Conservation (phyloP, 2,113 vertebrate species). For the Colossoma macropomum region DNA sequence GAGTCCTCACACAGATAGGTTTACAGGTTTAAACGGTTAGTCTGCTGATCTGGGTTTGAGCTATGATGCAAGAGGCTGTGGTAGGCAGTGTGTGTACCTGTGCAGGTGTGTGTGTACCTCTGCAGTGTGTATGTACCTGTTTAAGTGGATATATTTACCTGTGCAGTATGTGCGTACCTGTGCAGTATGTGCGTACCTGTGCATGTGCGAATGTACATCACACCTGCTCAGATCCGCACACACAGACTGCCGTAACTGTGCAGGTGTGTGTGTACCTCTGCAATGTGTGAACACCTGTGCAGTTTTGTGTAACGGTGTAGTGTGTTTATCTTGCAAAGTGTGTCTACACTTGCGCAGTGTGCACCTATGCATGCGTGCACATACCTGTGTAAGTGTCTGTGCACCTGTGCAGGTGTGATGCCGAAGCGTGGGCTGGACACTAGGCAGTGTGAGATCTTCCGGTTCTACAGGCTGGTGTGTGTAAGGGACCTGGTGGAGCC, state of each 20-base stretch:
- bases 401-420: conserved; percentile 82
- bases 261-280: neutral
- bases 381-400: conserved; percentile 60
- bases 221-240: too few relatives aligned
- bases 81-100: conserved; percentile 2
- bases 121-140: too few relatives aligned
- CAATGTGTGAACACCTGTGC: conserved; percentile 30
- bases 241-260: too few relatives aligned
- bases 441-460: conserved; percentile 88
- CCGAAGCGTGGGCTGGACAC: conserved; percentile 94
- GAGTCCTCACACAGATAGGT: conserved; percentile 58
- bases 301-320: neutral
- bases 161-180: too few relatives aligned
- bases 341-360: too few relatives aligned
- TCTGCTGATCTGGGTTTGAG: too few relatives aligned
- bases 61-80: too few relatives aligned
- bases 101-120: neutral
- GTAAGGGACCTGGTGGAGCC: conserved; percentile 88
- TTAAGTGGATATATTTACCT: too few relatives aligned
- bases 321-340: too few relatives aligned
- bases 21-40: too few relatives aligned
- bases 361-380: too few relatives aligned
- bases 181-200: conserved; percentile 55
- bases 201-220: too few relatives aligned
- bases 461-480: conserved; percentile 91